A percentile compares a stretch with the other conserved stretches of the same genome.
Evolutionary conservation across 1,140 invertebrate genomes (phyloP).

Genomic region (Cecropterus lyciades): DNA sequence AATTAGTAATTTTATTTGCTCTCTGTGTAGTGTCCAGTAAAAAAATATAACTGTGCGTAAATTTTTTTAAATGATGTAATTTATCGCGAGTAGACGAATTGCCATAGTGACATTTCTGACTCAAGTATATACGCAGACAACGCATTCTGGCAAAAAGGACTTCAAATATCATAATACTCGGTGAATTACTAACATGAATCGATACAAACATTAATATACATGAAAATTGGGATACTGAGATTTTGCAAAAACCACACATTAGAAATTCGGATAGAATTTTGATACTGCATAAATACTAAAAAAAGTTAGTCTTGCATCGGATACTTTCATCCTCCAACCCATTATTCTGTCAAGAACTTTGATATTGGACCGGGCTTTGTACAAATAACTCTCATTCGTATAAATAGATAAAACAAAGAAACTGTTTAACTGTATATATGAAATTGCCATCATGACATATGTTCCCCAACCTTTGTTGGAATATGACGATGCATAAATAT

Average conservation of each 20-base stretch:
- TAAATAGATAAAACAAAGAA: not conserved
- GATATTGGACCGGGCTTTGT: not conserved
- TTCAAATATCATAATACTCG: not conserved
- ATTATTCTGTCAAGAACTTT: conserved; percentile 8
- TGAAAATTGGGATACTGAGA: not conserved
- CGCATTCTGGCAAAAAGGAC: not conserved
- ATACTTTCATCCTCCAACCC: not conserved
- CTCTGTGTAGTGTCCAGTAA: conserved; percentile 1
- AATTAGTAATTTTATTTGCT: not conserved
- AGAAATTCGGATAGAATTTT: not conserved
- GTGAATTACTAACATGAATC: not conserved
- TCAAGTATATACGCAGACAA: not conserved
- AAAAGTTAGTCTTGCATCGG: not conserved
- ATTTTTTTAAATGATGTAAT: conserved; percentile 2
- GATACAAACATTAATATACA: not conserved
- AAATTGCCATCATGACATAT: not conserved
- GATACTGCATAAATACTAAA: not conserved
- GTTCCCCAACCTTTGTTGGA: not conserved
- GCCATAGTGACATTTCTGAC: not conserved
- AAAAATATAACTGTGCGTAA: not conserved
- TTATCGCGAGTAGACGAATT: not conserved
- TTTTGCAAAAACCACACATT: not conserved
- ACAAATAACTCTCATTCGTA: not conserved
- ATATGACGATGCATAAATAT: no score
- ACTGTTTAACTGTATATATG: not conserved